These are phyloP conservation scores for Notolabrus celidotus DNA, from an alignment of 2,797 vertebrate genomes.

Conservation along the genomic window DNA sequence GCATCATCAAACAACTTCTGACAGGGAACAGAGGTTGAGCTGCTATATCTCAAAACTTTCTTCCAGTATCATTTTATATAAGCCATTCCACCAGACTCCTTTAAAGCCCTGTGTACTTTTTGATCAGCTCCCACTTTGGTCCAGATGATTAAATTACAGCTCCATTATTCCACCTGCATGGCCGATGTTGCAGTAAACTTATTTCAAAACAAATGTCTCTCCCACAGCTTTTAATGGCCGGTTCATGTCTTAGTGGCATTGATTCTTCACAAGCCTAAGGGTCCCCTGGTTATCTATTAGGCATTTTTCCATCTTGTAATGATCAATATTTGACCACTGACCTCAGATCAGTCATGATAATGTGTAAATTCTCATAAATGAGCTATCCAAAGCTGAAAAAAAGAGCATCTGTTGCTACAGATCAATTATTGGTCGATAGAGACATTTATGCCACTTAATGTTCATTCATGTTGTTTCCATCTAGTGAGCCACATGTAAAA, in stretches of 20 bases:
- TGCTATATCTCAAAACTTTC: not conserved
- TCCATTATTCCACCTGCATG: not conserved
- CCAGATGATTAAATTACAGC: not conserved
- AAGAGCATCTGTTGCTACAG: too few species aligned
- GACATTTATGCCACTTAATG: not conserved
- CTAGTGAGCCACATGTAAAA: not conserved
- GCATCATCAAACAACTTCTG: not conserved
- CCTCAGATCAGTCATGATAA: slow-evolving; percentile 49
- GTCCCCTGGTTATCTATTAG: slow-evolving; percentile 30
- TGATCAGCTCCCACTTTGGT: not conserved
- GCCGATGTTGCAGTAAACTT: not conserved
- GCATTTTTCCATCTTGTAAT: slow-evolving; percentile 20
- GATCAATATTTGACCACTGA: slow-evolving; percentile 56
- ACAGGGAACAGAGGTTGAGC: not conserved
- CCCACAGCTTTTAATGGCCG: slow-evolving; percentile 15
- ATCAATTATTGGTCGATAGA: slow-evolving; percentile 8
- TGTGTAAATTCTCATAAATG: slow-evolving; percentile 23
- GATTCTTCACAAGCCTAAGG: slow-evolving; percentile 35
- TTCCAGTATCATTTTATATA: not conserved
- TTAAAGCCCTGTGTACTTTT: too few species aligned
- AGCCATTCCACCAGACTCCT: not conserved
- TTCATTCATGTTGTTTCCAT: not conserved
- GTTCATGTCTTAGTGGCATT: slow-evolving; percentile 25
- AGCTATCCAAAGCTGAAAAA: slow-evolving; percentile 7
- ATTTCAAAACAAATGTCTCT: slow-evolving; percentile 18